A percentile compares a stretch with the other conserved stretches of the same genome.
phyloP scores from a whole-genome alignment of 2,113 vertebrate genomes.

The Abramis brama region DNA sequence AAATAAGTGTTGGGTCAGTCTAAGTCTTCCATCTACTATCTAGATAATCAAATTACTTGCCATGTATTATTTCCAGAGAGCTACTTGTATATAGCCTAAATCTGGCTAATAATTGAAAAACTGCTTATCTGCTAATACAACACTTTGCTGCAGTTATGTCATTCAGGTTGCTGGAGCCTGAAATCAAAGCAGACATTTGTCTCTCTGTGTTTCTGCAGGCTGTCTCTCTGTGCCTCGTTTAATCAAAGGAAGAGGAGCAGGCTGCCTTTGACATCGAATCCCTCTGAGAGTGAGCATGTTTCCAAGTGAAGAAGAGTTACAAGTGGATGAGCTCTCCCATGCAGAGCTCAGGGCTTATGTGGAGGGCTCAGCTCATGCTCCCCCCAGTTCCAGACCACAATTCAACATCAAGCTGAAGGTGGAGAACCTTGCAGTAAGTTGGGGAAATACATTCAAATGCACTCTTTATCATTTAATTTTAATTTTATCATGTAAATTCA shows the following conservation, averaged over 20 bases:
- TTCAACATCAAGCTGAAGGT: too few relatives aligned
- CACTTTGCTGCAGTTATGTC: not conserved
- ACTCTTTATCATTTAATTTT: too few relatives aligned
- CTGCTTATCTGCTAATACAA: not conserved
- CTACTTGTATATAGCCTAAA: not conserved
- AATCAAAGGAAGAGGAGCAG: slow-evolving; percentile 90
- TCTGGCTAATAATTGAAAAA: not conserved
- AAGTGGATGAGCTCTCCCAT: too few relatives aligned
- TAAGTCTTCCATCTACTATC: not conserved
- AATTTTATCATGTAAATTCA: too few relatives aligned
- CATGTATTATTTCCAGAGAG: not conserved
- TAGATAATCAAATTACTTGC: not conserved
- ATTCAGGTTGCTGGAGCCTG: not conserved
- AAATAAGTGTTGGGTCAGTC: not conserved
- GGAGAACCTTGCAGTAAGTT: too few relatives aligned
- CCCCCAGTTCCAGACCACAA: too few relatives aligned
- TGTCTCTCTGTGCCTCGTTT: slow-evolving; percentile 84
- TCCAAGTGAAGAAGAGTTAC: too few relatives aligned
- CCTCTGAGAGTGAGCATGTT: slow-evolving; percentile 77
- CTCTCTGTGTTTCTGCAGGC: slow-evolving; percentile 71
- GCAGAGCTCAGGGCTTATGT: too few relatives aligned
- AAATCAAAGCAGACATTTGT: slow-evolving; percentile 26
- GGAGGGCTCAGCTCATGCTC: too few relatives aligned
- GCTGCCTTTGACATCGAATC: slow-evolving; percentile 88
- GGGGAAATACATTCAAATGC: too few relatives aligned